Conservation (phyloP, 2,888 invertebrate species). For the Cryptosula pallasiana region DNA sequence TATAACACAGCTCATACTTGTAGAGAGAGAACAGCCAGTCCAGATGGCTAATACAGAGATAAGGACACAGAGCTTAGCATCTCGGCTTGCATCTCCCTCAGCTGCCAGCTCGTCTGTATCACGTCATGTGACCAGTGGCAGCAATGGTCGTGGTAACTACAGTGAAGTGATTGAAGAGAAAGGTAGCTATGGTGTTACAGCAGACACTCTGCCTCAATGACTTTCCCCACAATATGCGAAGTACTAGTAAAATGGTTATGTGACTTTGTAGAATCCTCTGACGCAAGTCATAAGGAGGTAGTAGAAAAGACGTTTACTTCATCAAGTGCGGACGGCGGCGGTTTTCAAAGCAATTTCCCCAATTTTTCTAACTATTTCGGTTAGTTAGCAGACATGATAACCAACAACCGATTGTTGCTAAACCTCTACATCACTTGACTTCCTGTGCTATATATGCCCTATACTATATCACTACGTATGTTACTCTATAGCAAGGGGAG, state of each 20-base stretch:
- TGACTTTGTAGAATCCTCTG: background rate
- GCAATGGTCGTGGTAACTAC: background rate
- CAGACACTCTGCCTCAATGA: too few species aligned
- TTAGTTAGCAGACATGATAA: background rate
- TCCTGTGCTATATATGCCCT: too few species aligned
- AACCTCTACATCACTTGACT: too few species aligned
- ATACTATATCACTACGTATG: too few species aligned
- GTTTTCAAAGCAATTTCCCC: background rate
- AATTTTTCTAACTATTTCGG: slow-evolving; percentile 10
- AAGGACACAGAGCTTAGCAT: too few species aligned
- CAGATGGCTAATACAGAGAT: background rate
- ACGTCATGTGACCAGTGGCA: background rate
- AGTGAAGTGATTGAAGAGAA: background rate
- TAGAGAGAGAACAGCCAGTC: too few species aligned
- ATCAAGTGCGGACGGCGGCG: background rate
- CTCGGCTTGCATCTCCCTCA: background rate
- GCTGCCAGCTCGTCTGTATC: background rate
- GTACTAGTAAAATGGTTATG: too few species aligned
- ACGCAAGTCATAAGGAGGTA: background rate
- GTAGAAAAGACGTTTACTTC: background rate
- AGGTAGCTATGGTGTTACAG: background rate
- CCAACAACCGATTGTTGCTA: too few species aligned
- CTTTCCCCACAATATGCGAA: too few species aligned
- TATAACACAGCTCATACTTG: too few species aligned
- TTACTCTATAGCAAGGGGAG: background rate